Evolutionary conservation across 2,888 invertebrate genomes (phyloP), one percentile per base, ranked within the genome.

Genomic region (Macrophya alboannulata): DNA sequence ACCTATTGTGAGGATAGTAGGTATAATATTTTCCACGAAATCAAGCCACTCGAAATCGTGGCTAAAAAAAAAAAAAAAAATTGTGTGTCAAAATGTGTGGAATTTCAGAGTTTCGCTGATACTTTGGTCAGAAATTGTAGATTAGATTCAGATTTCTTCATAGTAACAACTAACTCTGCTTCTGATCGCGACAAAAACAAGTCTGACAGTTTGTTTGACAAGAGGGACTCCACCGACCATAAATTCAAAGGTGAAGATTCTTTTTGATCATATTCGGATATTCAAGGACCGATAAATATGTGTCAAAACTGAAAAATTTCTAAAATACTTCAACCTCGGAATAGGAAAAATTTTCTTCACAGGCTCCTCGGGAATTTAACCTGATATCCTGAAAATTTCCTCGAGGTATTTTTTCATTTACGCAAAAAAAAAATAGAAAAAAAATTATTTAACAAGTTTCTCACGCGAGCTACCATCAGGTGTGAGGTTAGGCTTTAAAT

Each of bases 321-420:
- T n/a, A 55, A n/a, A 55, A 55, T 55, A 55, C n/a, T 8, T n/a
- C 8, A 55, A 55, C 55, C n/a, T n/a, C 55, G n/a, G 6, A 55
- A 55, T n/a, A 55, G 55, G n/a, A n/a, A 8, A 55, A n/a, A 55
- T 55, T 55, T 55, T n/a, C 55, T 55, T 55, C n/a, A 55, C 55
- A 55, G 55, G 6, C 55, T 55, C n/a, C n/a, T 55, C n/a, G 8
- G n/a, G 55, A 55, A 55, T 55, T 17, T 55, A 55, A n/a, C n/a
- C 55, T 55, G 55, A 55, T 55, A n/a, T 55, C 55, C n/a, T n/a
- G 8, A 55, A 55, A 55, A 55, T n/a, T 51, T 55, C 55, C 55
- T 8, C 8, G n/a, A 55, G 55, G n/a, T 55, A 55, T 55, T 55
- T 55, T 55, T 55, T 55, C 55, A 55, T n/a, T 55, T 55, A n/a